Conservation (phyloP, 1,140 invertebrate genomes). For the Pseudoatta argentina region DNA sequence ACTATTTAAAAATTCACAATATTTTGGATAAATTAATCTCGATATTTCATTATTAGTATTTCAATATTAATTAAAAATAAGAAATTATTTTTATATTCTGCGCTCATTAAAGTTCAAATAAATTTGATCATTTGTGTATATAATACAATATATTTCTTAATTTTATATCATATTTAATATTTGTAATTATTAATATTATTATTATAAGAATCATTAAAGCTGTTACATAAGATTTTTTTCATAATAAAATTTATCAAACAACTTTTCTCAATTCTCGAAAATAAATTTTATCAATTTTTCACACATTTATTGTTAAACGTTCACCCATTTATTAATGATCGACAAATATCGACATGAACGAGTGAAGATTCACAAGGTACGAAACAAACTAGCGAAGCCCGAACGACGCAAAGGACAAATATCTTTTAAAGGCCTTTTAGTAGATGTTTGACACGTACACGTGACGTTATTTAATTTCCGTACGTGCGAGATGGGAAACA, state of each 20-base stretch:
- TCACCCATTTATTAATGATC: slow-evolving; percentile 1
- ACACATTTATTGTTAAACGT: background rate
- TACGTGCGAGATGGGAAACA: slow-evolving; percentile 43
- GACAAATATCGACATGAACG: background rate
- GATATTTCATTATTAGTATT: background rate
- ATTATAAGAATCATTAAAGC: no score
- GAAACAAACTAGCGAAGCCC: slow-evolving; percentile 15
- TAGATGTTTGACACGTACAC: slow-evolving; percentile 59
- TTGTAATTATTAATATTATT: no score
- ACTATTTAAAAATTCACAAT: slow-evolving; percentile 13
- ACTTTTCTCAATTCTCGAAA: background rate
- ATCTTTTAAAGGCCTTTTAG: slow-evolving; percentile 64
- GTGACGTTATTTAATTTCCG: slow-evolving; percentile 57
- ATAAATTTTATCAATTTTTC: background rate
- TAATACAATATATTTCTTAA: background rate
- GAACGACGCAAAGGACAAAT: slow-evolving; percentile 46
- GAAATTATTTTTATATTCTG: background rate
- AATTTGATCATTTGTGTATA: background rate
- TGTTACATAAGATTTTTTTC: background rate
- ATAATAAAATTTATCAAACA: background rate
- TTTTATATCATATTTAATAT: no score
- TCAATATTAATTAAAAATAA: background rate
- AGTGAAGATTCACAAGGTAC: background rate
- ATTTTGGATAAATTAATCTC: background rate
- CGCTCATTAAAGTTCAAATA: background rate